Evolutionary conservation across 2,797 vertebrate genomes (phyloP).

Genomic region (Micrastur ruficollis): DNA sequence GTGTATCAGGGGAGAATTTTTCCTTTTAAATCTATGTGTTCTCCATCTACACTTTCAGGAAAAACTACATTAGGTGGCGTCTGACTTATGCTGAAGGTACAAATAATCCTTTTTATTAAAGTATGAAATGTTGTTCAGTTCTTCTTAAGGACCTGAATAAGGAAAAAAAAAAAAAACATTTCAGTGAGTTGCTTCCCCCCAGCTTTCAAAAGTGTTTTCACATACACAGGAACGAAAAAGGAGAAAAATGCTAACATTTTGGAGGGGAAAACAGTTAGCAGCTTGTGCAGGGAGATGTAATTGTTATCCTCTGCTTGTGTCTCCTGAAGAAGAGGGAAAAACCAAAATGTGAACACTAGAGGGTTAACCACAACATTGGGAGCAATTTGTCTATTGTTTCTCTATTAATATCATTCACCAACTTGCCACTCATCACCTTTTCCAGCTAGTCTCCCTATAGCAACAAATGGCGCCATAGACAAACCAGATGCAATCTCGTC

Average conservation of each 20-base stretch:
- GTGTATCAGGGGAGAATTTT: background rate
- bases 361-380: conserved; percentile 31
- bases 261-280: background rate
- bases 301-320: background rate
- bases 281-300: background rate
- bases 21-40: background rate
- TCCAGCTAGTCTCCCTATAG: conserved; percentile 43
- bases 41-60: background rate
- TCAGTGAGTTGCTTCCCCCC: background rate
- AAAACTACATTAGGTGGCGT: background rate
- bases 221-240: background rate
- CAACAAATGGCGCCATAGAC: conserved; percentile 46
- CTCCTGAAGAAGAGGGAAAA: background rate
- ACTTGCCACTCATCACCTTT: conserved; percentile 55
- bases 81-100: background rate
- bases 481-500: conserved; percentile 48
- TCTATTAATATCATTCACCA: conserved; percentile 58
- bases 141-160: background rate
- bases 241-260: background rate
- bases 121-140: background rate
- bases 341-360: background rate
- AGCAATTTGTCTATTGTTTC: conserved; percentile 56
- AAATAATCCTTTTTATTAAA: background rate
- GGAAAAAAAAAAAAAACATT: background rate
- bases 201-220: background rate